These are phyloP conservation scores for Drosophila glabriapex DNA, from an alignment of 2,888 invertebrate genomes.

Conservation along the genomic window DNA sequence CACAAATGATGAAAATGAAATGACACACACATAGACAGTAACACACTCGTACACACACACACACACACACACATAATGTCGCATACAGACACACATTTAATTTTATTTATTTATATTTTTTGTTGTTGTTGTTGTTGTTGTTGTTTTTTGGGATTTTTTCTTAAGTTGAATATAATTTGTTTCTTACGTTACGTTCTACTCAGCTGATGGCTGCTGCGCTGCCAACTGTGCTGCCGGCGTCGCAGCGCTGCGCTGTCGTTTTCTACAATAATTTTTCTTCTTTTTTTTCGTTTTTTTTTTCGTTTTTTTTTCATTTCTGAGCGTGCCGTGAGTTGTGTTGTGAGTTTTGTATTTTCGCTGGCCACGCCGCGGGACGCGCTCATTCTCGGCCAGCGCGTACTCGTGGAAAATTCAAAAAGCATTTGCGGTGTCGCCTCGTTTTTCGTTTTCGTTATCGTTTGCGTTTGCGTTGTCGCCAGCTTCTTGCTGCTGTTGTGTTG, in stretches of 20 bases:
- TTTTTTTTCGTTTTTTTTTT: constrained; percentile 35
- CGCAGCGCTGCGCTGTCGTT: constrained; percentile 22
- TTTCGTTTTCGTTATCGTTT: not conserved
- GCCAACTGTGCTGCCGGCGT: not conserved
- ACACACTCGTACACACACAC: constrained; percentile 7
- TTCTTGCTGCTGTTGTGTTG: constrained; percentile 1
- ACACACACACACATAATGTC: constrained; percentile 15
- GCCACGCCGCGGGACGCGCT: constrained; percentile 75
- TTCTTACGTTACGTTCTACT: constrained; percentile 69
- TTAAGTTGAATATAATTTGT: constrained; percentile 76
- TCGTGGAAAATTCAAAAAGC: constrained; percentile 72
- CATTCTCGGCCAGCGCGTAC: constrained; percentile 71
- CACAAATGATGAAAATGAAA: constrained; percentile 67
- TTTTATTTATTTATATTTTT: constrained; percentile 61
- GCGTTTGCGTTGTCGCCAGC: constrained; percentile 1
- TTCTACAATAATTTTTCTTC: constrained; percentile 51
- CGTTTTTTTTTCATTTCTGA: constrained; percentile 50
- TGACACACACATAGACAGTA: constrained; percentile 50
- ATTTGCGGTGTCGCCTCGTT: constrained; percentile 24
- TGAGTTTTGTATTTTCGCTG: constrained; percentile 67
- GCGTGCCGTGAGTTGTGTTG: constrained; percentile 53
- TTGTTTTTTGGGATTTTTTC: constrained; percentile 21
- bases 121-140: constrained; percentile 11
- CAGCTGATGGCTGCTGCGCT: constrained; percentile 53
- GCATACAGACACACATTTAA: constrained; percentile 44